Evolutionary conservation across 2,113 vertebrate species (phyloP).

Genomic region (Ellobius talpinus): DNA sequence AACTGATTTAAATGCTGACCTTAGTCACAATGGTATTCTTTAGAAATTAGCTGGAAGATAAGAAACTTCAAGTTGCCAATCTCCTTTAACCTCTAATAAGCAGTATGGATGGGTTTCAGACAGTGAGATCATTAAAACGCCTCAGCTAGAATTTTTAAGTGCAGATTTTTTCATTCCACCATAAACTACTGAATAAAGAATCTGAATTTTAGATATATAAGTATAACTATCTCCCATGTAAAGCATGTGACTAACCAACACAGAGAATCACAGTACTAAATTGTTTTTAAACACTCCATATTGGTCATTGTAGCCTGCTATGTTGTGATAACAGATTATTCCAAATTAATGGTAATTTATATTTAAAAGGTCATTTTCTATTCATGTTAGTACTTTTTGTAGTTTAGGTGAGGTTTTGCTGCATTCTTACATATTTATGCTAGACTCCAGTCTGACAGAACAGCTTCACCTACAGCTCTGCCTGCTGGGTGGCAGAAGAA

Average conservation of each 20-base stretch:
- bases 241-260: conserved; percentile 11
- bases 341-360: not conserved
- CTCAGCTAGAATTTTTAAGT: not conserved
- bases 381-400: not conserved
- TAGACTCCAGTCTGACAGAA: not conserved
- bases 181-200: conserved; percentile 21
- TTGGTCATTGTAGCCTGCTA: not conserved
- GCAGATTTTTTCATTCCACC: not conserved
- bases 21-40: conserved; percentile 24
- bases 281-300: conserved; percentile 33
- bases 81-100: conserved; percentile 54
- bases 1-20: conserved; percentile 59
- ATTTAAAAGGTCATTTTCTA: not conserved
- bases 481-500: not conserved
- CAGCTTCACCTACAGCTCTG: not conserved
- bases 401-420: not conserved
- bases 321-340: not conserved
- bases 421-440: not conserved
- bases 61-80: conserved; percentile 23
- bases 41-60: conserved; percentile 54
- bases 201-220: not conserved
- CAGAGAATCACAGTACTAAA: not conserved
- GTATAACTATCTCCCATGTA: not conserved
- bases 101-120: conserved; percentile 38
- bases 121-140: not conserved